Evolutionary conservation across 1,140 invertebrate genomes (phyloP), one percentile per base, ranked within the genome.

Genomic region (Philopotamus ludificatus): DNA sequence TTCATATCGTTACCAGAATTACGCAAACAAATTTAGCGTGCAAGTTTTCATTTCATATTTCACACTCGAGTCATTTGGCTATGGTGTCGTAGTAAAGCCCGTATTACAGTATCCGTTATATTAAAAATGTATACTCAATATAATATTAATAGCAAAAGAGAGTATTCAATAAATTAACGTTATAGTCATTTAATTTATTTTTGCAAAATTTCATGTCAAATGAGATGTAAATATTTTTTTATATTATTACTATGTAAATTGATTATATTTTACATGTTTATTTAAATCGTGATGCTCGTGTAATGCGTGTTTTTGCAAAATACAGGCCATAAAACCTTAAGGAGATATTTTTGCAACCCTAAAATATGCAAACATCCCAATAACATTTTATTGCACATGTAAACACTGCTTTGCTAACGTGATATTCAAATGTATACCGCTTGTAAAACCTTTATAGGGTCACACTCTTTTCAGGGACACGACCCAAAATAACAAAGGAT

Each of bases 311-410:
- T 53, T 26, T 51, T 65, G 21, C 55, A 45, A 47, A n/a, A 39
- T 49, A 59, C 55, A 65, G 54, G 59, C 57, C 54, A 65, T 65
- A 65, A 65, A n/a, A 65, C 54, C 47, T 59, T 65, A 51, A 44
- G 51, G 65, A 47, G 41, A 66, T 66, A 61, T 66, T 66, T 60
- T 66, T 23, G 58, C 57, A 60, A 57, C 67, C 67, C 67, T 63
- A 57, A 66, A 70, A 59, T 70, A 70, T 70, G 67, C 61, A 66
- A 70, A 70, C 67, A 66, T 63, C 63, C 59, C 54, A 63, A 66
- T 70, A 70, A 70, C 64, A 66, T 59, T 70, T 66, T 66, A 70
- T 66, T 58, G 64, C 54, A 15, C 67, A 15, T 66, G 67, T 70
- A 59, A 66, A 69, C 58, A 70, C 51, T 21, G 21, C 42, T 21